phyloP scores from a whole-genome alignment of 2,888 invertebrate species.

The Drosophila buzzatii region DNA sequence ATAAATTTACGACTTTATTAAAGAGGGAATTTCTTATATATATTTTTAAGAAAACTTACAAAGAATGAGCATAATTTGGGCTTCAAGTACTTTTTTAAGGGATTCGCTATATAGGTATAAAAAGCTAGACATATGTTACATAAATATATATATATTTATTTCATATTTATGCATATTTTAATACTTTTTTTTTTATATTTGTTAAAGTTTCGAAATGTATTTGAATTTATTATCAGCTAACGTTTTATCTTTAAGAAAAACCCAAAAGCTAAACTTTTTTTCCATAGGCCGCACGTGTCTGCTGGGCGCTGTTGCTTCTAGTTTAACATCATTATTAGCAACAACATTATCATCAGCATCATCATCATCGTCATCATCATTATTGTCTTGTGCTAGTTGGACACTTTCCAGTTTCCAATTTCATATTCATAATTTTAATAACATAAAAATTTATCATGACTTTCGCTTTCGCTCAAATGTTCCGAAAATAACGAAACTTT shows the following conservation, averaged over 20 bases:
- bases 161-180: not conserved
- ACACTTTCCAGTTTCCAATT: conserved; percentile 22
- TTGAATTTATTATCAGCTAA: conserved; percentile 1
- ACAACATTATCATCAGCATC: not conserved
- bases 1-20: no score
- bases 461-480: conserved; percentile 30
- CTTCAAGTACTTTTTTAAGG: not conserved
- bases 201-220: not conserved
- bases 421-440: conserved; percentile 51
- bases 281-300: conserved; percentile 3
- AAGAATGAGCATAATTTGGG: not conserved
- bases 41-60: not conserved
- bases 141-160: not conserved
- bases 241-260: not conserved
- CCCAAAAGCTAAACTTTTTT: not conserved
- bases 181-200: not conserved
- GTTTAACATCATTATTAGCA: not conserved
- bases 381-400: conserved; percentile 5
- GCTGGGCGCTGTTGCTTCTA: not conserved
- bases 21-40: not conserved
- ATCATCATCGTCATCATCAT: not conserved
- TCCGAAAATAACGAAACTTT: conserved; percentile 35
- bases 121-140: not conserved
- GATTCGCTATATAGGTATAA: not conserved
- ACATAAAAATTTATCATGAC: conserved; percentile 45